A percentile compares a stretch with the other conserved stretches of the same genome.
These are phyloP conservation scores for Archips xylosteana DNA, from an alignment of 2,888 invertebrate genomes.

Conservation along the genomic window DNA sequence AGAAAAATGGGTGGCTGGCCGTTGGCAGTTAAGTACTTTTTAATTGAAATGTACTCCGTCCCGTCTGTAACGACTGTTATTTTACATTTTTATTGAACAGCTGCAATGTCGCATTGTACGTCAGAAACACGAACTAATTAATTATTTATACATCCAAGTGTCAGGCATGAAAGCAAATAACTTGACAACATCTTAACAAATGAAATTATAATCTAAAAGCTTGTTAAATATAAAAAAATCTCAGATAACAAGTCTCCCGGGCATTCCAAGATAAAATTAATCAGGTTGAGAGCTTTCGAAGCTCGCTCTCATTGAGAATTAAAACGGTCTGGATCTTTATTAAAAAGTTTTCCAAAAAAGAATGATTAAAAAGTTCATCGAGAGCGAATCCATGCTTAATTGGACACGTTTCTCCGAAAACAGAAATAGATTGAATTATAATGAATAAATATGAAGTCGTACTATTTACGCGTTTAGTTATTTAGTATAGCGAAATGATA, in stretches of 20 bases:
- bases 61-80: no score
- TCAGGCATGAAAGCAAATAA: not conserved
- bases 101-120: no score
- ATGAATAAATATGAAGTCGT: no score
- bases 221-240: not conserved
- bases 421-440: not conserved
- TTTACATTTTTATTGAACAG: no score
- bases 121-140: no score
- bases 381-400: slow-evolving; percentile 8
- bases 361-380: slow-evolving; percentile 9
- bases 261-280: slow-evolving; percentile 19
- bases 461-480: no score
- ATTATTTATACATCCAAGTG: no score
- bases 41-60: no score
- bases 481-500: no score
- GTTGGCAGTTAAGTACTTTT: no score
- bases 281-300: slow-evolving; percentile 28
- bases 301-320: not conserved
- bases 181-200: not conserved
- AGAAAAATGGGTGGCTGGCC: no score
- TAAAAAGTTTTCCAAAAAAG: slow-evolving; percentile 10
- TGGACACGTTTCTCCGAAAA: not conserved
- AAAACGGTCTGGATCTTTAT: slow-evolving; percentile 3
- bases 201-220: not conserved
- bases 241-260: slow-evolving; percentile 25